Percentiles rank a stretch among this genome's conserved stretches.
Conservation (phyloP, 1,140 invertebrate species). For the Orussus abietinus region DNA sequence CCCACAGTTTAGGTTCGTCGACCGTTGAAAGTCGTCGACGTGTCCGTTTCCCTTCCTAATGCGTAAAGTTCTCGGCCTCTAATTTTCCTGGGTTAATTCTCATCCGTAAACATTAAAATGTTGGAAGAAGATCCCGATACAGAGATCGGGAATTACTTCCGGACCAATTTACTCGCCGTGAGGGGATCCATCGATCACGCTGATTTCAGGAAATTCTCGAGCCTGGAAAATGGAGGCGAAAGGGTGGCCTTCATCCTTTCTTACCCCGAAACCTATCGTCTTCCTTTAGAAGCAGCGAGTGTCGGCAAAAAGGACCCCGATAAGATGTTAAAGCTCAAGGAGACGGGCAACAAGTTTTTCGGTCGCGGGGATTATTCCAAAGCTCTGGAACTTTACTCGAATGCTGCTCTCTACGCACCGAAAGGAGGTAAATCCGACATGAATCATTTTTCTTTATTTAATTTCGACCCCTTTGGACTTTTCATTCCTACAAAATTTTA, state of each 20-base stretch:
- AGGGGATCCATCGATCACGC: constrained; percentile 25
- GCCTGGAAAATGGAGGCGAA: constrained; percentile 26
- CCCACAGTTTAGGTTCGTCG: constrained; percentile 4
- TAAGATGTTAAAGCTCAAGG: constrained; percentile 64
- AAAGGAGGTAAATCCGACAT: constrained; percentile 57
- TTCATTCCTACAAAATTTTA: no score
- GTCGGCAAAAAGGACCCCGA: constrained; percentile 58
- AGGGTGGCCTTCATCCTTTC: constrained; percentile 39
- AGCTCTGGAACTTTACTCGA: constrained; percentile 71
- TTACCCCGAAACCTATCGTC: constrained; percentile 32
- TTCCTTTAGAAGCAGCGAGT: constrained; percentile 35
- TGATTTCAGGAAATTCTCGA: constrained; percentile 34
- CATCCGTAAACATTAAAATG: no score
- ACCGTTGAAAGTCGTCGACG: constrained; percentile 5
- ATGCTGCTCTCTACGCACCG: constrained; percentile 62
- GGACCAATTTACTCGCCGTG: constrained; percentile 33
- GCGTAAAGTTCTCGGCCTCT: background rate
- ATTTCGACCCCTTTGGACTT: no score
- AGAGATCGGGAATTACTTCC: constrained; percentile 39
- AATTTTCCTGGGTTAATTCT: no score
- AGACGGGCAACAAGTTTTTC: constrained; percentile 75
- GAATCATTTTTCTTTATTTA: background rate
- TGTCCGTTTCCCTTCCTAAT: no score
- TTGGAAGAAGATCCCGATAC: constrained; percentile 23
- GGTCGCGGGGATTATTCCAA: constrained; percentile 70